phyloP scores from a whole-genome alignment of 2,888 invertebrate genomes.

The Heliconius ethilla region DNA sequence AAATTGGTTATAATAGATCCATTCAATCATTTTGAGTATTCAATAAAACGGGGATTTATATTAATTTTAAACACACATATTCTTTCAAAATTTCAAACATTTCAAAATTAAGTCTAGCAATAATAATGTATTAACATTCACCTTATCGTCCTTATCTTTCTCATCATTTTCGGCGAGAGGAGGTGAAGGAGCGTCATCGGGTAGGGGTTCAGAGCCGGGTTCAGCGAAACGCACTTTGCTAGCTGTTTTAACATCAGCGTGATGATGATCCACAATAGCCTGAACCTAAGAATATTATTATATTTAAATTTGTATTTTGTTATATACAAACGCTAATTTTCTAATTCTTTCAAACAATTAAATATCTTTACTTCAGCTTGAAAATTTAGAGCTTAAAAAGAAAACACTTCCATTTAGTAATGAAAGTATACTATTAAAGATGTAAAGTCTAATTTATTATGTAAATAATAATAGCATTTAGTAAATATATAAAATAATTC shows the following conservation, averaged over 20 bases:
- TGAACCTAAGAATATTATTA: constrained; percentile 86
- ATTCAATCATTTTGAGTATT: not conserved
- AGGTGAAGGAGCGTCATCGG: constrained; percentile 74
- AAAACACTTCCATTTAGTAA: not conserved
- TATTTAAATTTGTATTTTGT: not conserved
- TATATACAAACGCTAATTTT: not conserved
- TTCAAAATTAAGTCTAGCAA: constrained; percentile 6
- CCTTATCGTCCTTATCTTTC: constrained; percentile 78
- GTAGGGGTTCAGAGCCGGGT: constrained; percentile 74
- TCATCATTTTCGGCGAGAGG: constrained; percentile 74
- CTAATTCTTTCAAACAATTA: not conserved
- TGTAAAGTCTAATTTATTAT: not conserved
- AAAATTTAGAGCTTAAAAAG: not conserved
- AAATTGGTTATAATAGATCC: not conserved
- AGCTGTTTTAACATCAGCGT: constrained; percentile 89
- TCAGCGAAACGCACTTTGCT: constrained; percentile 95
- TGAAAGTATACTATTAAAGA: not conserved
- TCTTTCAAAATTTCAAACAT: constrained; percentile 12
- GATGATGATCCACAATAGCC: constrained; percentile 95
- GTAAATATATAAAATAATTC: constrained; percentile 9
- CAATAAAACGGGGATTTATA: not conserved
- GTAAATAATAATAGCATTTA: not conserved
- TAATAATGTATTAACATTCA: constrained; percentile 56
- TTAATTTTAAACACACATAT: not conserved
- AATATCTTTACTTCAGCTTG: not conserved